Evolutionary conservation across 2,888 invertebrate genomes (phyloP), one percentile per base, ranked within the genome.

Genomic region (Noctuana brunneofusca): DNA sequence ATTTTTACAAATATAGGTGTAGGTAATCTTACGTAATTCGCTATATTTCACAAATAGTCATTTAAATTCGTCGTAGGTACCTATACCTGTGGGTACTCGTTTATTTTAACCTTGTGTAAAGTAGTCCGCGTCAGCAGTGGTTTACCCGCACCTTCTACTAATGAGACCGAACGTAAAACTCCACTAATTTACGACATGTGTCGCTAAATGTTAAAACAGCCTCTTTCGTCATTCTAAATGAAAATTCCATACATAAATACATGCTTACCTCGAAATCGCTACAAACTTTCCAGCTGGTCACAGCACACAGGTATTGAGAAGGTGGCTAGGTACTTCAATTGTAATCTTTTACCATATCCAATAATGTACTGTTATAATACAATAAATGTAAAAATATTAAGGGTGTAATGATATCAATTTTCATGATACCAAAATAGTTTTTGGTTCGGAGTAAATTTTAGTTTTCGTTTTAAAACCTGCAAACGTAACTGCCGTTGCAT

Each of bases 191-290:
- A 86, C 77, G 86, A 82, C 76, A 72, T 70, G 75, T 76, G 78
- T 86, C 83, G 85, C 84, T 82, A 83, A 87, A 87, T 79, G 81
- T 81, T 78, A 81, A 81, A 84, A 78, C 78, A 71, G 72, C 74
- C 71, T 72, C 72, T 86, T 85, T 81, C 83, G 86, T 76, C 84
- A 87, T 71, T 63, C 65, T 65, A 62, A 73, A 74, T 70, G 75
- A 77, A 79, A 80, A 79, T 79, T 69, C 73, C 73, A 75, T 68
- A 72, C 69, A 66, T 76, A 58, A 63, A 14, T 35, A 66, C 67
- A 65, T 64, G 65, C 65, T 66, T 64, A 65, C 68, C 66, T 69
- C 63, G 66, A 64, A 68, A 69, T 65, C 65, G 65, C 55, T 56
- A 63, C 64, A 68, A 67, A 68, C 70, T 68, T 72, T 71, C 67